A percentile compares a stretch with the other conserved stretches of the same genome.
Conservation (phyloP, 2,888 invertebrate genomes). For the Nesidiocoris tenuis region DNA sequence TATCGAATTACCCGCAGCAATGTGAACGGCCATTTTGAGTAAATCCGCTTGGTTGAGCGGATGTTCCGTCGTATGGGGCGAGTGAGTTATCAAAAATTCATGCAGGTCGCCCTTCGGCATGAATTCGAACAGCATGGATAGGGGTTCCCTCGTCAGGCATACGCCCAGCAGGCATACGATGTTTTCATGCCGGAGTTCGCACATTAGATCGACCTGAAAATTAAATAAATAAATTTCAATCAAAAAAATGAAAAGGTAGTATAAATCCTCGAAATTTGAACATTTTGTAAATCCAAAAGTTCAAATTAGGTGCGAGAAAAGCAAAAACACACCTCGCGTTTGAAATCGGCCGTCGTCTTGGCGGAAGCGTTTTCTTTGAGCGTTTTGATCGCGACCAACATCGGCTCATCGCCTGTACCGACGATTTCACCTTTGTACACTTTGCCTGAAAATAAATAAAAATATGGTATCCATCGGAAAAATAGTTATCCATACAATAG, state of each 20-base stretch:
- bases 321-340: slow-evolving; percentile 64
- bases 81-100: slow-evolving; percentile 88
- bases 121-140: slow-evolving; percentile 96
- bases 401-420: slow-evolving; percentile 61
- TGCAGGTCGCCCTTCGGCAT: slow-evolving; percentile 97
- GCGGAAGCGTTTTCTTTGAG: slow-evolving; percentile 88
- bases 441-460: slow-evolving; percentile 61
- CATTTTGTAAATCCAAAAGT: slow-evolving; percentile 9
- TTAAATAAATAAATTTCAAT: not conserved
- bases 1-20: slow-evolving; percentile 69
- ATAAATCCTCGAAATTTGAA: too few relatives aligned
- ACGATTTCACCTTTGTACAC: slow-evolving; percentile 91
- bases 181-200: slow-evolving; percentile 91
- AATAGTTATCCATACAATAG: too few relatives aligned
- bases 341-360: slow-evolving; percentile 89
- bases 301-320: not conserved
- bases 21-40: slow-evolving; percentile 86
- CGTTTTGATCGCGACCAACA: slow-evolving; percentile 88
- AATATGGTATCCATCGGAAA: not conserved
- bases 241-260: not conserved
- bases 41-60: slow-evolving; percentile 77
- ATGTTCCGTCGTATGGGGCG: slow-evolving; percentile 65
- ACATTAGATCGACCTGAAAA: slow-evolving; percentile 76
- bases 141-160: slow-evolving; percentile 81
- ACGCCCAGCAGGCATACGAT: slow-evolving; percentile 94